Conservation (phyloP, 2,888 invertebrate species). For the Hirtodrosophila duncani region DNA sequence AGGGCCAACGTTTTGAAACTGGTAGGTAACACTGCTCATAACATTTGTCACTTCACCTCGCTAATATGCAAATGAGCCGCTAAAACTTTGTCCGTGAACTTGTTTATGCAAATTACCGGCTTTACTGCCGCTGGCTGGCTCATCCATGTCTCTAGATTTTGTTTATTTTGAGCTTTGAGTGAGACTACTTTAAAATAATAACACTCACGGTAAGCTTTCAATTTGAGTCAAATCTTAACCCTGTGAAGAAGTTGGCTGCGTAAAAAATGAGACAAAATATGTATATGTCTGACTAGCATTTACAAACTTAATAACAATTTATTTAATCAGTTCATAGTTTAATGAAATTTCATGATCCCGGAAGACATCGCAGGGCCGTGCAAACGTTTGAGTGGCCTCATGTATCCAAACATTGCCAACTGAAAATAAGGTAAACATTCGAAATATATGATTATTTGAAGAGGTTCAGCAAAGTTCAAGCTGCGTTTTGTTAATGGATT, state of each 20-base stretch:
- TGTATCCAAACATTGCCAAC: slow-evolving; percentile 94
- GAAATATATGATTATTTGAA: slow-evolving; percentile 9
- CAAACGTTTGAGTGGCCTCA: slow-evolving; percentile 89
- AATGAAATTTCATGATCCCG: slow-evolving; percentile 70
- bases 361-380: slow-evolving; percentile 79
- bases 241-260: slow-evolving; percentile 9
- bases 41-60: slow-evolving; percentile 23
- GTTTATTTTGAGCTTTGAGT: not conserved
- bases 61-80: slow-evolving; percentile 50
- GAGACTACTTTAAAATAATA: no score
- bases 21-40: slow-evolving; percentile 11
- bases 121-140: slow-evolving; percentile 17
- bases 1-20: not conserved
- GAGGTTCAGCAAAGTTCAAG: slow-evolving; percentile 3
- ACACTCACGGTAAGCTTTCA: no score
- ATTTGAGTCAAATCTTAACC: slow-evolving; percentile 39
- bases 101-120: slow-evolving; percentile 65
- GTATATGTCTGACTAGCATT: slow-evolving; percentile 18
- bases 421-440: slow-evolving; percentile 64
- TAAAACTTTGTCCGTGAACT: slow-evolving; percentile 61
- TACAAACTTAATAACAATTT: slow-evolving; percentile 36
- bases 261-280: slow-evolving; percentile 2
- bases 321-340: slow-evolving; percentile 60
- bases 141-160: not conserved
- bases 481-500: no score